Evolutionary conservation across 2,888 invertebrate species (phyloP).

Genomic region (Morpho achilles): DNA sequence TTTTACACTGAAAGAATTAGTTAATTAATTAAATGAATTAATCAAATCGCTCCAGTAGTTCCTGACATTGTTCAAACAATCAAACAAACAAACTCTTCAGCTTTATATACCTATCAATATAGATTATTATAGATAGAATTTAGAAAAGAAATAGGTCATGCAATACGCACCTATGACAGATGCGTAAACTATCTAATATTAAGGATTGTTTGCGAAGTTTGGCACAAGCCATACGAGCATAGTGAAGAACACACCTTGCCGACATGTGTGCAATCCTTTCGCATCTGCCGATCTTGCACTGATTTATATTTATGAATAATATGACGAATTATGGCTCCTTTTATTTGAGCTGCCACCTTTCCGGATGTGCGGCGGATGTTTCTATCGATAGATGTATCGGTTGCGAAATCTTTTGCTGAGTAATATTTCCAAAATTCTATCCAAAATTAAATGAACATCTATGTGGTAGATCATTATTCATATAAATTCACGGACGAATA

Average conservation of each 20-base stretch:
- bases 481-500: too few species aligned
- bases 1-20: too few species aligned
- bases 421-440: slow-evolving; percentile 23
- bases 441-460: too few species aligned
- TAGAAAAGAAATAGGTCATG: neutral
- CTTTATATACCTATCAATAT: too few species aligned
- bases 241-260: slow-evolving; percentile 57
- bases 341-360: slow-evolving; percentile 72
- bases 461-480: too few species aligned
- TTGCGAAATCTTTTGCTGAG: slow-evolving; percentile 38
- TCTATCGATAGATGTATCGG: slow-evolving; percentile 48
- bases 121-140: too few species aligned
- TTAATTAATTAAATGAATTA: too few species aligned
- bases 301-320: slow-evolving; percentile 77
- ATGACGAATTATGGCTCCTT: slow-evolving; percentile 74
- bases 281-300: slow-evolving; percentile 71
- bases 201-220: slow-evolving; percentile 51
- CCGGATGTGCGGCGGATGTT: slow-evolving; percentile 74
- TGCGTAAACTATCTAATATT: slow-evolving; percentile 44
- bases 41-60: too few species aligned
- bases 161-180: slow-evolving; percentile 39
- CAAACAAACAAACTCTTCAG: too few species aligned
- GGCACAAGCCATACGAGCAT: slow-evolving; percentile 64
- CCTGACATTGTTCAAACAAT: too few species aligned
- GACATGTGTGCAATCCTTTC: slow-evolving; percentile 76